Percentiles rank a stretch among this genome's conserved stretches.
phyloP scores from a whole-genome alignment of 2,888 invertebrate species.

The Chironomus tentans region DNA sequence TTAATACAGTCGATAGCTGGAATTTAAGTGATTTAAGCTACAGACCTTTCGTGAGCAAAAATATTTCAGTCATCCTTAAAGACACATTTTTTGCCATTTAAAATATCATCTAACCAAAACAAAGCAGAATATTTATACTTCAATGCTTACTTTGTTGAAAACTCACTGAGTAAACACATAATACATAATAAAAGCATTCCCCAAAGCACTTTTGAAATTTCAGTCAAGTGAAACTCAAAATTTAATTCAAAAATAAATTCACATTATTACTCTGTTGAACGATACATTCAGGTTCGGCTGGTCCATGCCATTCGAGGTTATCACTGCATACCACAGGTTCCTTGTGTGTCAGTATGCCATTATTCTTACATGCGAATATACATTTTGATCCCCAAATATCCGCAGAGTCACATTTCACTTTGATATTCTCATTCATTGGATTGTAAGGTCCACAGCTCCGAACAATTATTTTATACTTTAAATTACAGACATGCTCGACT shows the following conservation, averaged over 20 bases:
- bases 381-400: slow-evolving; percentile 31
- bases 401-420: slow-evolving; percentile 29
- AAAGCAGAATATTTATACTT: too few relatives aligned
- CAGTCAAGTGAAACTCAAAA: too few relatives aligned
- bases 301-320: slow-evolving; percentile 30
- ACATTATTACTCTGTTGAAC: slow-evolving; percentile 25
- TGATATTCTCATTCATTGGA: slow-evolving; percentile 28
- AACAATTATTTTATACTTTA: slow-evolving; percentile 31
- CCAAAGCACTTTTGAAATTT: too few relatives aligned
- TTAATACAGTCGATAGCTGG: too few relatives aligned
- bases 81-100: too few relatives aligned
- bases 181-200: too few relatives aligned
- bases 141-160: too few relatives aligned
- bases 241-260: background rate
- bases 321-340: slow-evolving; percentile 30
- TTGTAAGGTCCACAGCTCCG: slow-evolving; percentile 29
- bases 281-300: slow-evolving; percentile 19
- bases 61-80: too few relatives aligned
- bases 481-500: slow-evolving; percentile 29
- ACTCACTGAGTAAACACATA: too few relatives aligned
- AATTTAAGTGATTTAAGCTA: too few relatives aligned
- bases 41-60: too few relatives aligned
- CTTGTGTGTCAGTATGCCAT: slow-evolving; percentile 28
- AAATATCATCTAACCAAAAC: too few relatives aligned
- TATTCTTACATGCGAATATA: slow-evolving; percentile 30